Conservation (phyloP, 2,888 invertebrate genomes). For the Pomacea canaliculata region DNA sequence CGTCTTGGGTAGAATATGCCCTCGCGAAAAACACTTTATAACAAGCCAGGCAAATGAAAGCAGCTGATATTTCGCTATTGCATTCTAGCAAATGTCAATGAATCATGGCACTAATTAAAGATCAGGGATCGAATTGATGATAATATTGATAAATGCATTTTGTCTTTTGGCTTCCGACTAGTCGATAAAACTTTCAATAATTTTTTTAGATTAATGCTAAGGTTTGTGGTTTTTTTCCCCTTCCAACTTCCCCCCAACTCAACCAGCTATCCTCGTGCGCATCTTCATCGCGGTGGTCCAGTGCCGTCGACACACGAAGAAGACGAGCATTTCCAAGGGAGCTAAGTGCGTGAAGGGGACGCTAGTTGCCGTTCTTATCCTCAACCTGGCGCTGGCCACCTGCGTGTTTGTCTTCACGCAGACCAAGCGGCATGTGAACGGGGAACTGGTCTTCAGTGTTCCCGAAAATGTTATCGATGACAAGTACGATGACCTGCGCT, state of each 20-base stretch:
- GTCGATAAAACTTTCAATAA: too few relatives aligned
- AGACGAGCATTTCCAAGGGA: neutral
- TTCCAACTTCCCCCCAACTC: too few relatives aligned
- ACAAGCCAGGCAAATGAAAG: neutral
- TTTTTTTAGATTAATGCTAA: too few relatives aligned
- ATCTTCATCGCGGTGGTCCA: neutral
- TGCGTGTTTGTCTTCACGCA: constrained; percentile 50
- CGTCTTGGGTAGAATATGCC: neutral
- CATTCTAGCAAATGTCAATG: too few relatives aligned
- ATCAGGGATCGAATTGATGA: too few relatives aligned
- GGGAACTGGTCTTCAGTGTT: constrained; percentile 31
- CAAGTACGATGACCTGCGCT: constrained; percentile 48
- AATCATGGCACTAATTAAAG: too few relatives aligned
- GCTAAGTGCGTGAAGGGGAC: constrained; percentile 19
- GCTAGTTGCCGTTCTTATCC: constrained; percentile 43
- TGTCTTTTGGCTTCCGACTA: too few relatives aligned
- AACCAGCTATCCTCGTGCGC: neutral
- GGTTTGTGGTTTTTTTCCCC: too few relatives aligned
- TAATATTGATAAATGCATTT: too few relatives aligned
- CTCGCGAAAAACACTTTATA: neutral
- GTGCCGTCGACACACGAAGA: neutral
- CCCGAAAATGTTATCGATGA: constrained; percentile 49
- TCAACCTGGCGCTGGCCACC: constrained; percentile 41
- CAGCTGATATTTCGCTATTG: too few relatives aligned
- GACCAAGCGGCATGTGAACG: constrained; percentile 41